Evolutionary conservation across 2,797 vertebrate species (phyloP), one percentile per base, ranked within the genome.

Genomic region (Poecilia velifera): DNA sequence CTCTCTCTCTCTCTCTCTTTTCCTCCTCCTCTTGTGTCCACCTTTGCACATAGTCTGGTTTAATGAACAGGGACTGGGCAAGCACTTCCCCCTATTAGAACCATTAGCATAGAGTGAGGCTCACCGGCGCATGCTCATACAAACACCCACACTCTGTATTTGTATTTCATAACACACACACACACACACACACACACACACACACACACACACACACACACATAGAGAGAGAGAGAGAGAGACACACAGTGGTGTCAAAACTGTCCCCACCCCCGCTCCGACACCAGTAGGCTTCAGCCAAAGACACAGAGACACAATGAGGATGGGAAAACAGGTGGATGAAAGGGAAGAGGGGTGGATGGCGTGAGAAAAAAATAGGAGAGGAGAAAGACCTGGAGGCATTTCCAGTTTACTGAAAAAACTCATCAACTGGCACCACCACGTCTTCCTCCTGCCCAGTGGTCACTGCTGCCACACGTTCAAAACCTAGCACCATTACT

Each of bases 231-330:
- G 31, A 31, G 31, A 31, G 31, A 31, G 31, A 31, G 31, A 31
- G 6, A 82, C 75, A 72, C 80, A 81, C 53, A 47, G 75, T 81
- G 78, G 87, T 91, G 93, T 90, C 91, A 89, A 87, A 91, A 78
- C 87, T 91, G 90, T 90, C 92, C 91, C 91, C 91, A 89, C 93
- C 92, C 93, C 93, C 93, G 82, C 92, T 88, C 87, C 72, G 78
- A 93, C 89, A 91, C 89, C 47, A 68, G 85, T 74, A 74, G 88
- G 78, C 84, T 72, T 80, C 81, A 90, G 91, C 87, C 90, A 90
- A 92, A 91, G 87, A 88, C 89, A 84, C 84, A 90, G 77, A 89
- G 77, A 90, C 88, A 93, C 91, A 91, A 91, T 87, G 86, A 88
- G 84, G 83, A 85, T 74, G 80, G 82, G 25, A 46, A 46, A 72